Percentiles rank a stretch among this genome's conserved stretches.
phyloP scores from a whole-genome alignment of 2,113 vertebrate species.

The Hiodon tergisus region DNA sequence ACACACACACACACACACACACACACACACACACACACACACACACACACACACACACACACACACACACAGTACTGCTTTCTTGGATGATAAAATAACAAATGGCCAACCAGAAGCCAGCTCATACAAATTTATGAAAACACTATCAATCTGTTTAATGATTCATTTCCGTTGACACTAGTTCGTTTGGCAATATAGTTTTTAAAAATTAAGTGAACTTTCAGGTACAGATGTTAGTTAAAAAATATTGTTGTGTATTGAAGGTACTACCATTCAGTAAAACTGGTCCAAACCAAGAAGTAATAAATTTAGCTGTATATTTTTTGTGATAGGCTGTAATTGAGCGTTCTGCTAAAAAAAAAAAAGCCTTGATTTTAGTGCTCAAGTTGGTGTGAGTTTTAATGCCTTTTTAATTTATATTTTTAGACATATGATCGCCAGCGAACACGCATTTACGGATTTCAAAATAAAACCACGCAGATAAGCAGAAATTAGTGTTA shows the following conservation, averaged over 20 bases:
- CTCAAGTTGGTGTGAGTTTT: no score
- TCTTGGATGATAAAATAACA: constrained; percentile 12
- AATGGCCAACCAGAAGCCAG: constrained; percentile 10
- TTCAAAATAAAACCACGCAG: constrained; percentile 4
- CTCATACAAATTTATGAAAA: constrained; percentile 1
- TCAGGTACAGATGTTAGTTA: neutral
- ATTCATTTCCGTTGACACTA: neutral
- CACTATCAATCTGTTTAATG: constrained; percentile 1
- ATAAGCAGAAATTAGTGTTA: neutral
- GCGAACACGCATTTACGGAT: neutral
- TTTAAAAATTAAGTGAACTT: neutral
- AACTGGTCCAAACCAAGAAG: no score
- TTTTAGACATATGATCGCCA: no score
- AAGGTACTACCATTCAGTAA: no score
- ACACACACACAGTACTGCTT: constrained; percentile 3
- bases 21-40: no score
- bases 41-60: no score
- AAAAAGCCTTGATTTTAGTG: no score
- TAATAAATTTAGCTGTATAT: no score
- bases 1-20: no score
- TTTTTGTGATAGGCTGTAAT: neutral
- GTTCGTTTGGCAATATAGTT: neutral
- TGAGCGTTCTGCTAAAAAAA: neutral
- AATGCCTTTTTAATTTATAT: no score
- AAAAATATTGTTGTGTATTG: no score